Evolutionary conservation across 2,888 invertebrate genomes (phyloP), one percentile per base, ranked within the genome.

Genomic region (Epsilonema sp.): DNA sequence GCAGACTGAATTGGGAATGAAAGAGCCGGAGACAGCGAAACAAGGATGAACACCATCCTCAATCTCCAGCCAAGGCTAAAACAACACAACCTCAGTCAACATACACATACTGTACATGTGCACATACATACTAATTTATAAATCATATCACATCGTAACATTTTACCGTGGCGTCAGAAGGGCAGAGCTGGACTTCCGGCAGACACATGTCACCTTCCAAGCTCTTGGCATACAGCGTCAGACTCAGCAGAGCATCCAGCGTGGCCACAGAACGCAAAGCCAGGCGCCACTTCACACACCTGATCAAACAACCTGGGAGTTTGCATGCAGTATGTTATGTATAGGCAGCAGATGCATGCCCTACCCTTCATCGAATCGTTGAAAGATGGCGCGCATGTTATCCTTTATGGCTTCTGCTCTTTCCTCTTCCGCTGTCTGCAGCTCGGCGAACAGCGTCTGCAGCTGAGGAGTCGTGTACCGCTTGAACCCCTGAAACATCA

Each of bases 31-130:
- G n/a, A n/a, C n/a, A n/a, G n/a, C 55, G 16, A 62, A 76, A 64
- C 85, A 86, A 0, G 97, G 94, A 72, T 94, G 92, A 45, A 80
- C 77, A 0, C 89, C 92, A 50, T 84, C 79, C 51, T 74, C 72
- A 44, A 94, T 79, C 47, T 77, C 74, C 42, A 92, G 72, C 59
- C 78, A 79, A 0, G 86, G 79, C 79, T 82, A n/a, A 66, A 42
- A 60, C 57, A 42, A 26, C 21, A n/a, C n/a, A n/a, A n/a, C n/a
- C n/a, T n/a, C n/a, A n/a, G n/a, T n/a, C n/a, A n/a, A n/a, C n/a
- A n/a, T n/a, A n/a, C n/a, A n/a, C n/a, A n/a, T n/a, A n/a, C n/a
- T n/a, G n/a, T n/a, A n/a, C n/a, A n/a, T n/a, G n/a, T n/a, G n/a
- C n/a, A n/a, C n/a, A n/a, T n/a, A n/a, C n/a, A n/a, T n/a, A n/a